Evolutionary conservation across 2,113 vertebrate species (phyloP).

Genomic region (Delphinus delphis): DNA sequence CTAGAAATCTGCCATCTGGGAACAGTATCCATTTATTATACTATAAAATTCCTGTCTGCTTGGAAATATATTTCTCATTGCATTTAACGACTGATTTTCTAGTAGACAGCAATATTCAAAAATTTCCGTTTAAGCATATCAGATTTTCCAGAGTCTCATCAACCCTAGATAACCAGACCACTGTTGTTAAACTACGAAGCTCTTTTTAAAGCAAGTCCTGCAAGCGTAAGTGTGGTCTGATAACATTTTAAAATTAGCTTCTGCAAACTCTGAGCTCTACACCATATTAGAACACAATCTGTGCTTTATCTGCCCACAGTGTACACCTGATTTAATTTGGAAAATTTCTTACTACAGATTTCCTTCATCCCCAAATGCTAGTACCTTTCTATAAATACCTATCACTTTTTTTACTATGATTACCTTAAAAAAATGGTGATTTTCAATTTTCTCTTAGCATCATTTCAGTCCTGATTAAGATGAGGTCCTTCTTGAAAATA

Average conservation of each 20-base stretch:
- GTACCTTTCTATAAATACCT: slow-evolving; percentile 30
- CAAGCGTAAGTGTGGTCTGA: background rate
- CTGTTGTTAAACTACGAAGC: background rate
- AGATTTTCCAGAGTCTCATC: background rate
- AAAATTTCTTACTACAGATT: background rate
- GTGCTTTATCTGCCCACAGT: background rate
- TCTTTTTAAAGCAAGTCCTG: background rate
- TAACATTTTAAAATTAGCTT: background rate
- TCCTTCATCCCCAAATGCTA: background rate
- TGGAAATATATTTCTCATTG: background rate
- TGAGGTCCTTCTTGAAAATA: background rate
- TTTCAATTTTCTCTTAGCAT: background rate
- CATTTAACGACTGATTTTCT: background rate
- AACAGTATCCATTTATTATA: background rate
- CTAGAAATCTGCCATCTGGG: background rate
- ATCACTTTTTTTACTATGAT: background rate
- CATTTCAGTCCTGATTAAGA: slow-evolving; percentile 10
- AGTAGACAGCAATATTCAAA: background rate
- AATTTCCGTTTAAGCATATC: background rate
- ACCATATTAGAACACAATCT: background rate
- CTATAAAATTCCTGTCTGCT: background rate
- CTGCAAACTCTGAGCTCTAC: background rate
- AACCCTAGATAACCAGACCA: background rate
- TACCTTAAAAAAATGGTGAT: background rate
- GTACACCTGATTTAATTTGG: background rate